A percentile compares a stretch with the other conserved stretches of the same genome.
These are phyloP conservation scores for Pyralis farinalis DNA, from an alignment of 2,888 invertebrate genomes.

Conservation along the genomic window DNA sequence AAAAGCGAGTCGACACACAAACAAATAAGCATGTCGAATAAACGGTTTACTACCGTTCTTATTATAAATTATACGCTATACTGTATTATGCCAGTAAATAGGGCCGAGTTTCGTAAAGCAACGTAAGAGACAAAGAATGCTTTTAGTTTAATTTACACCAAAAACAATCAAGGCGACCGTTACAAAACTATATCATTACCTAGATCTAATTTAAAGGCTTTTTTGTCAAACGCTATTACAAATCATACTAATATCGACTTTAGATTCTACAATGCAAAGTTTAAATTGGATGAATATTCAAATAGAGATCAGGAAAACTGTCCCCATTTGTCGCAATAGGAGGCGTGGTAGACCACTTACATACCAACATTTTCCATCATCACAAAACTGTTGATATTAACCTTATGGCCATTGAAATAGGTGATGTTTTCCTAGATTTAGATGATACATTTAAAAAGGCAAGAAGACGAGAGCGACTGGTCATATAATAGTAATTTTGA, in stretches of 20 bases:
- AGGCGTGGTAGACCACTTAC: conserved; percentile 64
- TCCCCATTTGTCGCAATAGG: conserved; percentile 70
- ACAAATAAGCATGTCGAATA: too few species aligned
- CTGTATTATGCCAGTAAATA: too few species aligned
- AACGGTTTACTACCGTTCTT: too few species aligned
- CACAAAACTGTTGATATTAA: conserved; percentile 3
- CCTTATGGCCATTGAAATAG: conserved; percentile 17
- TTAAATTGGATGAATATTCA: conserved; percentile 7
- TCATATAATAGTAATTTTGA: conserved; percentile 47
- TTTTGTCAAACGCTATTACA: conserved; percentile 8
- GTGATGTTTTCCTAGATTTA: conserved; percentile 14
- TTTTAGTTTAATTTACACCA: conserved; percentile 8
- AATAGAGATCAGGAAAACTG: conserved; percentile 49
- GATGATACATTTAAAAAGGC: conserved; percentile 13
- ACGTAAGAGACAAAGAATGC: neutral
- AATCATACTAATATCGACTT: conserved; percentile 1
- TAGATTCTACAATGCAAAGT: conserved; percentile 7
- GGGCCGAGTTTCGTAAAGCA: too few species aligned
- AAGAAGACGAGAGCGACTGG: conserved; percentile 38
- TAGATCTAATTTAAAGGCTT: conserved; percentile 21
- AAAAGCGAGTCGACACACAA: too few species aligned
- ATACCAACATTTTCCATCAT: conserved; percentile 13
- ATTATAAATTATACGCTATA: too few species aligned
- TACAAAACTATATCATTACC: conserved; percentile 21
- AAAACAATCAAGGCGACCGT: conserved; percentile 12